Evolutionary conservation across 2,888 invertebrate species (phyloP), one percentile per base, ranked within the genome.

Genomic region (Leucophenga montana): DNA sequence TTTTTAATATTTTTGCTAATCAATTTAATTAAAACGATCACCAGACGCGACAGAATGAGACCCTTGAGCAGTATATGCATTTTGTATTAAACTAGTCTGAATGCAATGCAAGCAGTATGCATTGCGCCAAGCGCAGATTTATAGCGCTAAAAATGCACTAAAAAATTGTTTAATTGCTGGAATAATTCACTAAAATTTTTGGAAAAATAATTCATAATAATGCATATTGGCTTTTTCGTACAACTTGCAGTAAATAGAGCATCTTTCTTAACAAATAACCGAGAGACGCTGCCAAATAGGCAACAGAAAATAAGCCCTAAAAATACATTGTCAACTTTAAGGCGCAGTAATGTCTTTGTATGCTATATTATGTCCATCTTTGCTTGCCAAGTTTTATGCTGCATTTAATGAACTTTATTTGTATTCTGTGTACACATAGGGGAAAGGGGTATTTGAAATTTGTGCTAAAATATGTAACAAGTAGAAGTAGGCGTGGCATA

Each of bases 11-110:
- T 56, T 20, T 56, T 56, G 22, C 27, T 56, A 59, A 33, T 33
- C 33, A 59, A 59, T 59, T 33, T 33, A 59, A 59, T 59, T 56
- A 56, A 56, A 56, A 56, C 16, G 56, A 18, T 56, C 56, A 20
- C n/a, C n/a, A n/a, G n/a, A n/a, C n/a, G n/a, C n/a, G 33, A 33
- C 33, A 33, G 4, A 33, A 33, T 33, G n/a, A n/a, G n/a, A n/a
- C n/a, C n/a, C n/a, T n/a, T n/a, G n/a, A n/a, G n/a, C n/a, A n/a
- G n/a, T n/a, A n/a, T n/a, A n/a, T n/a, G n/a, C n/a, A n/a, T n/a
- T n/a, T n/a, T n/a, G n/a, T n/a, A n/a, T n/a, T n/a, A n/a, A n/a
- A n/a, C n/a, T n/a, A n/a, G n/a, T n/a, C n/a, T n/a, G n/a, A n/a
- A n/a, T n/a, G n/a, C n/a, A n/a, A n/a, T n/a, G n/a, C n/a, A n/a